Base-by-base conservation (phyloP, 2,797 vertebrate species). In the Malurus splendens region DNA sequence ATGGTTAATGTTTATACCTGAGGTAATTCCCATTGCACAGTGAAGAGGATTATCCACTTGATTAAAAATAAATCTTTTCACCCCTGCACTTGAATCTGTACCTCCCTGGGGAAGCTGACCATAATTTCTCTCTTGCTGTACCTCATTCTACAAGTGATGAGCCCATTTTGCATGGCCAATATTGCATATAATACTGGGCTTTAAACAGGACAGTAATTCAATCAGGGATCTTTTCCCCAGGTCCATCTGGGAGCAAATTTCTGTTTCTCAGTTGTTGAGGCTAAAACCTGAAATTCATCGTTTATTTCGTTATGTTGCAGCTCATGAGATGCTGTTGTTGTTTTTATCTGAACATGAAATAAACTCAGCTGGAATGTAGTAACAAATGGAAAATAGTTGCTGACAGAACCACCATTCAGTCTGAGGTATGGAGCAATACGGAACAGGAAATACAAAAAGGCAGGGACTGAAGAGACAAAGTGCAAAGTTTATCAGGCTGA, bases 61-160 rank as follows among this genome's bases (percentile, higher is more conserved):
- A 93, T 94, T 95, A 95, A 95, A 94, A 93, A 95, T 93, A 94
- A 93, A 94, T 96, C 95, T 94, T 95, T 95, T 94, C 87, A 95
- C 94, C 85, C 55, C 74, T 91, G 74, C 68, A 77, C 67, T 93
- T 82, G 82, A 91, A 90, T 93, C 82, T 86, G 54, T 48, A 81
- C 61, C 48, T 94, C 93, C 77, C 74, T 86, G 65, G 67, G 82
- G 94, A 95, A 91, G 81, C 59, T 92, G 94, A 94, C 92, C 93
- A 83, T 94, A 92, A 94, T 94, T 94, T 94, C 47, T 73, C 84
- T 74, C 77, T 92, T 67, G 48, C 50, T 71, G 30, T 64, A 83
- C 55, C 65, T 87, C 78, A 60, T 79, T 87, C 85, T 61, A 68
- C 47, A 92, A 94, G 84, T 82, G 77, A 92, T 83, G 60, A 95